Base-by-base conservation (phyloP, 2,113 vertebrate species). In the Toxotes jaculatrix region DNA sequence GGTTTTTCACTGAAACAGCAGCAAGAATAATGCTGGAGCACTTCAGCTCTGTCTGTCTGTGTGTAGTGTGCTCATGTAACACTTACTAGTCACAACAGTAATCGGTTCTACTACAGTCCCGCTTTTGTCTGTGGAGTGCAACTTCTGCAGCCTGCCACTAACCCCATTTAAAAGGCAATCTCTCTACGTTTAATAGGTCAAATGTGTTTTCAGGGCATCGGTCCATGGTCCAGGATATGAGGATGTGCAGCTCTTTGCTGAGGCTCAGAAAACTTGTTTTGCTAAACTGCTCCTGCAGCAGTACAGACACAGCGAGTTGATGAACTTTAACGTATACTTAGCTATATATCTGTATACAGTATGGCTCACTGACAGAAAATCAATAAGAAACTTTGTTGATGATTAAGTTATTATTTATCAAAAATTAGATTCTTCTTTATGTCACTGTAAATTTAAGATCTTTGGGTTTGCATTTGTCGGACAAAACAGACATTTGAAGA, bases 21-120 rank as follows among this genome's bases (percentile, higher is more conserved):
- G 38, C 5, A 53, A 12, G 43, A 77, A 65, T 17, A 27, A 68
- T 12, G 69, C 23, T 14, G 67, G 32, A 83, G 80, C 31, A 42
- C 73, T 78, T 80, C 32, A 62, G 12, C n/a, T 40, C 60, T 61
- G 21, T 45, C 68, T 59, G 21, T 45, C 68, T 59, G 47, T 59
- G 77, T 62, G 51, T 38, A 38, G 69, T 55, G 27, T 61, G 36
- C 67, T 77, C 56, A 21, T 64, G 68, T 13, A 78, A 55, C 73
- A 59, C 55, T 79, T 23, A 32, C 56, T 27, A n/a, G 19, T 57
- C 21, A 1, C 34, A 27, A 43, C 55, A 40, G 23, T 74, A 31
- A 60, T 77, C 66, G 42, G 60, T n/a, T 65, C 31, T 34, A 17
- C 42, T 80, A 57, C 36, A 10, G 16, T 55, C 3, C 43, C 27